A percentile compares a stretch with the other conserved stretches of the same genome.
phyloP scores from a whole-genome alignment of 1,140 invertebrate species.

The Drosophila mojavensis region DNA sequence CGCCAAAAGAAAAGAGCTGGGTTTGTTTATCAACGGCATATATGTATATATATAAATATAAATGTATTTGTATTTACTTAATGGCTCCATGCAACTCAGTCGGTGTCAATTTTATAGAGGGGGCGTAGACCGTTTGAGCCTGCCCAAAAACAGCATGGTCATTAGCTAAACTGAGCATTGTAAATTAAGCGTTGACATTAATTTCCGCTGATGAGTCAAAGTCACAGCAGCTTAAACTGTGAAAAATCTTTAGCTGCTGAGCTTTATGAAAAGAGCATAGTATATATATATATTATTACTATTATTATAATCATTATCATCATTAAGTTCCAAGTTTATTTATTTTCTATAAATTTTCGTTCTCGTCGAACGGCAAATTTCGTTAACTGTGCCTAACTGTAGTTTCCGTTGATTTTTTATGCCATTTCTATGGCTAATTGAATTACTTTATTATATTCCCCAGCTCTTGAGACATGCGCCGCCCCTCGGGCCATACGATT shows the following conservation, averaged over 20 bases:
- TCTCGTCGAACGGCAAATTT: slow-evolving; percentile 23
- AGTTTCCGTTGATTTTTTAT: slow-evolving; percentile 21
- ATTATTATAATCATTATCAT: background rate
- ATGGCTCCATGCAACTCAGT: slow-evolving; percentile 62
- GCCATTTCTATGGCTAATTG: slow-evolving; percentile 30
- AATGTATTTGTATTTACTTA: slow-evolving; percentile 41
- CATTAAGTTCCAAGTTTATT: background rate
- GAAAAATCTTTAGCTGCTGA: background rate
- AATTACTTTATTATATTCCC: slow-evolving; percentile 45
- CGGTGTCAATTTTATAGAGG: slow-evolving; percentile 20
- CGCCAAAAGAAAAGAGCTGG: slow-evolving; percentile 54
- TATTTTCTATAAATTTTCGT: background rate
- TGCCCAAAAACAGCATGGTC: slow-evolving; percentile 61
- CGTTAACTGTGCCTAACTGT: slow-evolving; percentile 34
- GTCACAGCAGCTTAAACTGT: slow-evolving; percentile 1
- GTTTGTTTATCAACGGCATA: slow-evolving; percentile 41
- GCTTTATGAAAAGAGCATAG: background rate
- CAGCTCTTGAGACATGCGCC: slow-evolving; percentile 9
- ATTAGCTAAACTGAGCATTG: slow-evolving; percentile 55
- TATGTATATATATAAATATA: slow-evolving; percentile 43
- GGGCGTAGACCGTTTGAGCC: slow-evolving; percentile 47
- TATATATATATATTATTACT: no score
- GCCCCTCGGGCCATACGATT: slow-evolving; percentile 28
- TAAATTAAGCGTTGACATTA: slow-evolving; percentile 45
- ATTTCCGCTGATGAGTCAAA: slow-evolving; percentile 28